Percentiles rank a stretch among this genome's conserved stretches.
phyloP scores from a whole-genome alignment of 2,888 invertebrate species.

The Diarsia mendica region DNA sequence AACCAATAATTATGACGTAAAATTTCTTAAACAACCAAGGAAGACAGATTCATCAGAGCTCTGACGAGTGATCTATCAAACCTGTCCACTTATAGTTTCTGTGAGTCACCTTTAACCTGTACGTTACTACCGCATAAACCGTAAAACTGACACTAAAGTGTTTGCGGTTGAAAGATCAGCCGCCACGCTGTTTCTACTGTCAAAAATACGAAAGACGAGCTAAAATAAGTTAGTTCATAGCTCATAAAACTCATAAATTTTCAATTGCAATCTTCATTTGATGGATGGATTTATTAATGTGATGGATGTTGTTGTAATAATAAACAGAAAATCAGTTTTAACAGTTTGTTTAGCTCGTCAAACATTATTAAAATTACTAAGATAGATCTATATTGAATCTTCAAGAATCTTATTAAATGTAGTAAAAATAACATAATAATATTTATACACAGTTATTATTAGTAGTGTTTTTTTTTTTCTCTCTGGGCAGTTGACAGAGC shows the following conservation, averaged over 20 bases:
- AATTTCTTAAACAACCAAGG: not conserved
- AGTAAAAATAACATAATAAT: too few relatives aligned
- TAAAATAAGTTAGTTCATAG: too few relatives aligned
- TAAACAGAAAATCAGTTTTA: not conserved
- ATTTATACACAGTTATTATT: too few relatives aligned
- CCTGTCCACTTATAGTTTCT: conserved; percentile 10
- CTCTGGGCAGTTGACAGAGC: too few relatives aligned
- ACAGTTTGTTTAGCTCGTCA: not conserved
- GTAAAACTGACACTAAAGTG: not conserved
- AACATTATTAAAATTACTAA: not conserved
- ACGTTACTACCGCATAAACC: conserved; percentile 15
- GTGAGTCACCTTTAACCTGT: conserved; percentile 31
- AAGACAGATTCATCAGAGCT: conserved; percentile 17
- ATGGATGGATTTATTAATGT: not conserved
- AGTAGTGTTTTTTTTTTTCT: too few relatives aligned
- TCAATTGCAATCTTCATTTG: conserved; percentile 3
- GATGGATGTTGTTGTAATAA: conserved; percentile 8
- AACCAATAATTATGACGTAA: conserved; percentile 6
- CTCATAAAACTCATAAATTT: not conserved
- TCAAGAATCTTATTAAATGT: not conserved
- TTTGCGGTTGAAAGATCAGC: not conserved
- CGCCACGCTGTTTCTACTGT: conserved; percentile 3
- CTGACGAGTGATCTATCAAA: conserved; percentile 23
- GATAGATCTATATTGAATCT: not conserved
- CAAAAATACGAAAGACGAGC: not conserved